Base-by-base conservation (phyloP, 2,888 invertebrate species). In the Eulithis prunata region DNA sequence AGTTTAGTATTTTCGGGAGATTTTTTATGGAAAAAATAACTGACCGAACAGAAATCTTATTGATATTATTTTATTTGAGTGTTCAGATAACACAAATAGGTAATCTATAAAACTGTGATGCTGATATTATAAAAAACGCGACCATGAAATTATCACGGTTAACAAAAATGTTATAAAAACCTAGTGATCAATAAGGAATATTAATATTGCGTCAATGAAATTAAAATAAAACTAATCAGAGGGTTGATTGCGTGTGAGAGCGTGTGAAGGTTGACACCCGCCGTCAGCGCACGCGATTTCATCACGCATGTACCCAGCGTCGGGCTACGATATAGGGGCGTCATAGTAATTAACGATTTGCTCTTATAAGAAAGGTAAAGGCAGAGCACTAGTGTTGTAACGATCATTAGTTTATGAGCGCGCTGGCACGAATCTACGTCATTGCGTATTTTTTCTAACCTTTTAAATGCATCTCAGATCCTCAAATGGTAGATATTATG, bases 181-280 rank as follows among this genome's bases (percentile, higher is more conserved):
- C 41, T 58, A 46, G 38, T 57, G 21, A 57, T 61, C 43, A 28
- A n/a, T n/a, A n/a, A n/a, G n/a, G 45, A 32, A 12, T 55, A 57
- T 56, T 45, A 32, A 12, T 54, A 57, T 57, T 61, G 28, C 11
- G 64, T 46, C 57, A 62, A 49, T 45, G 21, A 21, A 32, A 32
- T 32, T 5, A 21, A 28, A 57, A 46, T 21, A 62, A 8, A 57
- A 49, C 52, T 51, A 72, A 66, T 58, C 46, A 11, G 52, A 71
- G 77, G 80, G 78, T 73, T 71, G 78, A 76, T 88, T 80, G 90
- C 90, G 89, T 90, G 90, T 68, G 67, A 47, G 65, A 68, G 77
- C 90, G 91, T 91, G 91, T 80, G 92, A 91, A 91, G 71, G 71
- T 68, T 77, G 73, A 75, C 91, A 91, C 86, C 90, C 75, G 89